Base-by-base conservation (phyloP, 1,140 invertebrate species). In the Globodera rostochiensis region DNA sequence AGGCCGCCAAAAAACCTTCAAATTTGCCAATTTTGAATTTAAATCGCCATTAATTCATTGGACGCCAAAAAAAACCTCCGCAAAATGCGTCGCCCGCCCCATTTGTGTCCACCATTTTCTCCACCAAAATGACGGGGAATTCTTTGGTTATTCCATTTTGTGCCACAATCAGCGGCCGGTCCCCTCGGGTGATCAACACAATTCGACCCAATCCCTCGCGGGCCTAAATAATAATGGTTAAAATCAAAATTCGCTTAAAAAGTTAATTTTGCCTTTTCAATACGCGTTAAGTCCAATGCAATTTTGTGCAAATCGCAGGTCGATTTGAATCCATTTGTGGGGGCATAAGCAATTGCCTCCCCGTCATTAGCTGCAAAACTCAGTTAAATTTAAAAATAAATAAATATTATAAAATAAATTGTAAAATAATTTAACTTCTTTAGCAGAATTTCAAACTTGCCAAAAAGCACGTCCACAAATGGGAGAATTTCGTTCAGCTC, bases 81-180 rank as follows among this genome's bases (percentile, higher is more conserved):
- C 95, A 94, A 92, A 99, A 99, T 15, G 97, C 96, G 92, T 99
- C 97, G 47, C 97, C 97, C 86, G 97, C 97, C 69, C 96, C 97
- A 92, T 99, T 99, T 1, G 97, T 98, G 90, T 99, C 97, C 5
- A 98, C 93, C 76, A 99, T 93, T 88, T 96, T 84, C 74, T 95
- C 93, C 76, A 92, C 86, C 7, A 92, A 90, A 21, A 98, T 88
- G 74, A 90, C 90, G 0, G 94, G 93, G 89, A 93, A 95, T 88
- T 95, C 93, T 45, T 90, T 92, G 0, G 96, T 91, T 84, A 91
- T 91, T 6, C 73, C 91, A 49, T 87, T 91, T 88, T 94, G 91
- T 0, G 93, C 94, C 21, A 98, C 91, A 79, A 99, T 92, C 15
- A 97, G 94, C 1, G 95, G 93, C 75, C 94, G 91, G 67, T 93